Conservation (phyloP, 2,888 invertebrate genomes). For the Mycalesis mineus region DNA sequence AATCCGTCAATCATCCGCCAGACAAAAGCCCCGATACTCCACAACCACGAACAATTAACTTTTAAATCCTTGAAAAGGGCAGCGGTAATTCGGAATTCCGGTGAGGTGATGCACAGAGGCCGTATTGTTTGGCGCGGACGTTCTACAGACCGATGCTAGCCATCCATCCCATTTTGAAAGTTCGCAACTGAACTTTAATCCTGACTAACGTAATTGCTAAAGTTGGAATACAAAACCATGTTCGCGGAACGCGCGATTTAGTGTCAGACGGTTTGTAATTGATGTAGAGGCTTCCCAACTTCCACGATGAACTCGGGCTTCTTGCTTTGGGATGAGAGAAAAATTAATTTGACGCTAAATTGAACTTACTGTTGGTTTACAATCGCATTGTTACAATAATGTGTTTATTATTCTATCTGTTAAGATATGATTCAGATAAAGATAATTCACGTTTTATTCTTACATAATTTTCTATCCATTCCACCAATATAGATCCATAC, state of each 20-base stretch:
- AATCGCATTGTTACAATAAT: no score
- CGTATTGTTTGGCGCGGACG: constrained; percentile 2
- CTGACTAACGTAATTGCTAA: constrained; percentile 73
- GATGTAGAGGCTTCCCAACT: constrained; percentile 43
- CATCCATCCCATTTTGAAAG: constrained; percentile 68
- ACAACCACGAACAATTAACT: no score
- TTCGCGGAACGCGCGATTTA: constrained; percentile 64
- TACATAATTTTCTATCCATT: no score
- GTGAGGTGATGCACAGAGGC: not conserved
- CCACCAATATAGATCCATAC: no score
- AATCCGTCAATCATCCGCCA: no score
- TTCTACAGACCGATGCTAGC: constrained; percentile 39
- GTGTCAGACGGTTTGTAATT: constrained; percentile 61
- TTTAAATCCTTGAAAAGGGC: no score
- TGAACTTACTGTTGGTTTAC: not conserved
- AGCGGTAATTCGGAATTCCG: not conserved
- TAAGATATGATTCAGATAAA: no score
- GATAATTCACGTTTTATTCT: no score
- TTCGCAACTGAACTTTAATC: constrained; percentile 68
- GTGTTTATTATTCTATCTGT: no score
- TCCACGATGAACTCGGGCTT: constrained; percentile 15
- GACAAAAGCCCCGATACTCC: no score
- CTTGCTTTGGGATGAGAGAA: not conserved
- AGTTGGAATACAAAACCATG: constrained; percentile 71
- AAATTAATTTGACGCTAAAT: not conserved